These are phyloP conservation scores for Tachysurus vachellii DNA, from an alignment of 2,113 vertebrate species.

Conservation along the genomic window DNA sequence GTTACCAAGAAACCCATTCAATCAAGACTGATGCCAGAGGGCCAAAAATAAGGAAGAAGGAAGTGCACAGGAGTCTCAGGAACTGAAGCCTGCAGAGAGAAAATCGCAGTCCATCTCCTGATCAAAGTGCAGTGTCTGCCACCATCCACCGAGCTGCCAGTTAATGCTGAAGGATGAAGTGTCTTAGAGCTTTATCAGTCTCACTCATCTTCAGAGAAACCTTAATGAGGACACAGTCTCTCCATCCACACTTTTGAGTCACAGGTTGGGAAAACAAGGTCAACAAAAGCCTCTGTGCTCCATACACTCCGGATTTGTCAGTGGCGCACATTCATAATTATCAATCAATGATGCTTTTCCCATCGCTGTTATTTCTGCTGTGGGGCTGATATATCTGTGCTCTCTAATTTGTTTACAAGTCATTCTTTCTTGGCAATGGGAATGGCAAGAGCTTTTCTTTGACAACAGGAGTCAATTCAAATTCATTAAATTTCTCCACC, in stretches of 20 bases:
- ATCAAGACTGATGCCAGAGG: neutral
- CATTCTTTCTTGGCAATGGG: neutral
- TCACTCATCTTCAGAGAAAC: slow-evolving; percentile 8
- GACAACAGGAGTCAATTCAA: neutral
- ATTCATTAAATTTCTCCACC: neutral
- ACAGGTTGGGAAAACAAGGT: neutral
- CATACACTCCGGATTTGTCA: neutral
- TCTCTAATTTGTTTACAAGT: neutral
- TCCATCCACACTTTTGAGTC: neutral
- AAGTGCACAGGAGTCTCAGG: neutral
- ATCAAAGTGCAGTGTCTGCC: slow-evolving; percentile 12
- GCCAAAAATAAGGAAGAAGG: too few relatives aligned
- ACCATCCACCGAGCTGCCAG: slow-evolving; percentile 2
- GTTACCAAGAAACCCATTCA: neutral
- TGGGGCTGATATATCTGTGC: neutral
- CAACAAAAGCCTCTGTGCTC: neutral
- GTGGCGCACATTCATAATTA: neutral
- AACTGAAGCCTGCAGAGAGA: neutral
- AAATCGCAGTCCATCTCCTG: slow-evolving; percentile 19
- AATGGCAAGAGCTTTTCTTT: neutral
- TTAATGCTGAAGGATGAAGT: slow-evolving; percentile 20
- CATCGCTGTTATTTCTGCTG: neutral
- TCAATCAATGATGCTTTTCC: neutral
- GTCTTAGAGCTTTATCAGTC: slow-evolving; percentile 14
- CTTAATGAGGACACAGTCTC: slow-evolving; percentile 17